phyloP scores from a whole-genome alignment of 2,797 vertebrate species.

The Emydoidea blandingii region DNA sequence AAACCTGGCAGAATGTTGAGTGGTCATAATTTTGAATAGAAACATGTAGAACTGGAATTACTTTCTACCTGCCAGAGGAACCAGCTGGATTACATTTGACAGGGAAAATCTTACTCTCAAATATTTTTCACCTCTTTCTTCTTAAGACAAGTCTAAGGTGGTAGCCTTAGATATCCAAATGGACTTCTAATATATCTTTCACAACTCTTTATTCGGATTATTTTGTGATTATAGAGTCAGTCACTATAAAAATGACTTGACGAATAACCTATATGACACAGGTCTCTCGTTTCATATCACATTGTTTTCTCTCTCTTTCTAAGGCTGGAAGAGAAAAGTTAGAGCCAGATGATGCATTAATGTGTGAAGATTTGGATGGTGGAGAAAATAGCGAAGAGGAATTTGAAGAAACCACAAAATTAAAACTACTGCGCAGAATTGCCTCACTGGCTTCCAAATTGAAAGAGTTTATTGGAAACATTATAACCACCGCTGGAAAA shows the following conservation, averaged over 20 bases:
- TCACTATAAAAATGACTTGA: neutral
- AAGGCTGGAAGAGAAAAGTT: slow-evolving; percentile 88
- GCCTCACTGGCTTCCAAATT: slow-evolving; percentile 89
- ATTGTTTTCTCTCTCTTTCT: slow-evolving; percentile 36
- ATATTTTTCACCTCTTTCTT: neutral
- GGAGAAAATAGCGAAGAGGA: slow-evolving; percentile 89
- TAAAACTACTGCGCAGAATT: slow-evolving; percentile 89
- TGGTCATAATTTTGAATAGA: neutral
- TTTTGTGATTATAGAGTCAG: neutral
- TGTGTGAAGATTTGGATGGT: slow-evolving; percentile 90
- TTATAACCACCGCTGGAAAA: slow-evolving; percentile 97
- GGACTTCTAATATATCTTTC: neutral
- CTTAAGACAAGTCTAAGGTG: neutral
- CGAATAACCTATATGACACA: neutral
- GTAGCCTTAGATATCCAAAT: neutral
- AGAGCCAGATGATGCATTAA: slow-evolving; percentile 89
- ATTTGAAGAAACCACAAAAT: slow-evolving; percentile 90
- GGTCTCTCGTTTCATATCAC: neutral
- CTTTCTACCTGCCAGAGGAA: neutral
- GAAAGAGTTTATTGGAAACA: slow-evolving; percentile 95
- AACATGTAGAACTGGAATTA: neutral
- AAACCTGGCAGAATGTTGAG: neutral
- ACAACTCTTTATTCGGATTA: neutral
- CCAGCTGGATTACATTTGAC: neutral
- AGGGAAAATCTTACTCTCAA: neutral